These are phyloP conservation scores for Centruroides vittatus DNA, from an alignment of 1,140 invertebrate species.

Conservation along the genomic window DNA sequence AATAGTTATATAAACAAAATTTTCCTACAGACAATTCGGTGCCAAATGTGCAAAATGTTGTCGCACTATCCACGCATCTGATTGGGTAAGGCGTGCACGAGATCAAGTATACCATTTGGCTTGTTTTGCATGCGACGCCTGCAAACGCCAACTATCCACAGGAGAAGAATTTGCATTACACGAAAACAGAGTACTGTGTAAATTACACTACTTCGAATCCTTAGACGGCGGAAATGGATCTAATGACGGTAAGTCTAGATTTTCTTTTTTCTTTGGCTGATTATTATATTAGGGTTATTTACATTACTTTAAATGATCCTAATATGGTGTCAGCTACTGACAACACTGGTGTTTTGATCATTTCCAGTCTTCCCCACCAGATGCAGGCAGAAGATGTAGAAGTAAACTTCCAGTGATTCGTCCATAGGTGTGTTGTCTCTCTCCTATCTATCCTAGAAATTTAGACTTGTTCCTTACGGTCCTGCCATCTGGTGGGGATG, in stretches of 20 bases:
- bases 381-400: too few relatives aligned
- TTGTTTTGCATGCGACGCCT: slow-evolving; percentile 95
- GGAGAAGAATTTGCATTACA: slow-evolving; percentile 94
- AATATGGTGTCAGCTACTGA: too few relatives aligned
- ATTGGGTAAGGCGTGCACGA: slow-evolving; percentile 90
- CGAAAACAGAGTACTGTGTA: slow-evolving; percentile 2
- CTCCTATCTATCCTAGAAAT: too few relatives aligned
- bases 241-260: slow-evolving; percentile 18
- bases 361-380: too few relatives aligned
- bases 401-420: too few relatives aligned
- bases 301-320: too few relatives aligned
- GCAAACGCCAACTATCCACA: slow-evolving; percentile 88
- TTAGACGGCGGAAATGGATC: neutral
- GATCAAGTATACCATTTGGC: slow-evolving; percentile 95
- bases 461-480: too few relatives aligned
- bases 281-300: too few relatives aligned
- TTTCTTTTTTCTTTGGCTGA: too few relatives aligned
- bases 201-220: neutral
- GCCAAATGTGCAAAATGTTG: slow-evolving; percentile 85
- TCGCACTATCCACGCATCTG: slow-evolving; percentile 75
- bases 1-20: neutral
- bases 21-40: neutral
- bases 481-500: too few relatives aligned
- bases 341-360: too few relatives aligned
- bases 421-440: too few relatives aligned